Percentiles rank a stretch among this genome's conserved stretches.
Evolutionary conservation across 1,140 invertebrate species (phyloP).

Genomic region (Antheraea mylitta): DNA sequence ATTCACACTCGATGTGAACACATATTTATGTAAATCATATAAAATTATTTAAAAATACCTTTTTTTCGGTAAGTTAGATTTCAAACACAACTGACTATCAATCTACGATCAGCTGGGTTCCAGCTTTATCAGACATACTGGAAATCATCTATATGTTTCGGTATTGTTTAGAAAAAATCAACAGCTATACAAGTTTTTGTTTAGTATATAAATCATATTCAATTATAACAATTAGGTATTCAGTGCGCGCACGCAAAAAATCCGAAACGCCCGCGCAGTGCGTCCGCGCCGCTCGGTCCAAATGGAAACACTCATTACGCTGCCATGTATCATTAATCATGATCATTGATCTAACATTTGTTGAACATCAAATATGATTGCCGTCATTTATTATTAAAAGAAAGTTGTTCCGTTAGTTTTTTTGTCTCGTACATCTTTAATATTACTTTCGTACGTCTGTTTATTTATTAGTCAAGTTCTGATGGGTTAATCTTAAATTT

Average conservation of each 20-base stretch:
- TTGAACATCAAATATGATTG: not conserved
- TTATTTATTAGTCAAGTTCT: too few relatives aligned
- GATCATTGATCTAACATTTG: constrained; percentile 1
- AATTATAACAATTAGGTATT: not conserved
- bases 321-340: not conserved
- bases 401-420: too few relatives aligned
- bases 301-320: not conserved
- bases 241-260: not conserved
- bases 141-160: not conserved
- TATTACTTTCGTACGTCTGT: not conserved
- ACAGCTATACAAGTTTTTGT: not conserved
- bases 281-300: not conserved
- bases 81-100: too few relatives aligned
- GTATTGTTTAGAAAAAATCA: not conserved
- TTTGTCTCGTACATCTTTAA: too few relatives aligned
- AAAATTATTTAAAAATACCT: too few relatives aligned
- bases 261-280: too few relatives aligned
- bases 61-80: too few relatives aligned
- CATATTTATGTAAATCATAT: too few relatives aligned
- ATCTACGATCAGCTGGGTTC: too few relatives aligned
- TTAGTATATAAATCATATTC: not conserved
- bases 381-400: not conserved
- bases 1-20: too few relatives aligned
- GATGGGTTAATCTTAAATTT: too few relatives aligned
- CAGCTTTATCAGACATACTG: too few relatives aligned